Evolutionary conservation across 2,888 invertebrate species (phyloP), one percentile per base, ranked within the genome.

Genomic region (Sthenelais limicola): DNA sequence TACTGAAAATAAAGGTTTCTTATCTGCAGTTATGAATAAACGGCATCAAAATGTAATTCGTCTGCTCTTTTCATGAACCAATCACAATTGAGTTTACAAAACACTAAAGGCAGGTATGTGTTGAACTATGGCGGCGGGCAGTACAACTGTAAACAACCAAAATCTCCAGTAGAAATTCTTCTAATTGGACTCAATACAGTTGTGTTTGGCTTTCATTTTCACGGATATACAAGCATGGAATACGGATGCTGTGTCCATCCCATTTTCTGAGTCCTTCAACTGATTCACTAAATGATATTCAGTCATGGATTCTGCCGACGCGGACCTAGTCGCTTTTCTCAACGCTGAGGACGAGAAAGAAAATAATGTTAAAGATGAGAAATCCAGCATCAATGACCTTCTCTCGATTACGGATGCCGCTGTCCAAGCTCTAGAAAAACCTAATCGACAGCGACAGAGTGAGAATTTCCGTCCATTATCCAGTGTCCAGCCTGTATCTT

Each of bases 351-450:
- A 56, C 9, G 56, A 56, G 32, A 56, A 56, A 33, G 56, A 56
- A 32, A 56, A 56, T 56, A 9, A 56, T 32, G 15, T n/a, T 2
- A 18, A 56, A 12, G 18, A 32, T 12, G 33, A n/a, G 3, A 56
- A 56, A 28, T 24, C 43, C 18, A 24, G 33, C n/a, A 30, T 35
- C 18, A 48, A 52, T 54, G 70, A 70, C 26, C n/a, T 70, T 5
- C 38, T 70, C 7, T 33, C 21, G 3, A 43, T 70, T 18, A 70
- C 70, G 15, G 56, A 70, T 35, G 56, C 56, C 18, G 70, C 70
- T 21, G 54, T 70, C 30, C 30, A 54, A 54, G 70, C 70, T 26
- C 47, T 70, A n/a, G 43, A 70, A n/a, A n/a, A n/a, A n/a, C n/a
- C n/a, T n/a, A n/a, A n/a, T n/a, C n/a, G n/a, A n/a, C n/a, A n/a